phyloP scores from a whole-genome alignment of 23 tunicate genomes.

The Styela plicata region DNA sequence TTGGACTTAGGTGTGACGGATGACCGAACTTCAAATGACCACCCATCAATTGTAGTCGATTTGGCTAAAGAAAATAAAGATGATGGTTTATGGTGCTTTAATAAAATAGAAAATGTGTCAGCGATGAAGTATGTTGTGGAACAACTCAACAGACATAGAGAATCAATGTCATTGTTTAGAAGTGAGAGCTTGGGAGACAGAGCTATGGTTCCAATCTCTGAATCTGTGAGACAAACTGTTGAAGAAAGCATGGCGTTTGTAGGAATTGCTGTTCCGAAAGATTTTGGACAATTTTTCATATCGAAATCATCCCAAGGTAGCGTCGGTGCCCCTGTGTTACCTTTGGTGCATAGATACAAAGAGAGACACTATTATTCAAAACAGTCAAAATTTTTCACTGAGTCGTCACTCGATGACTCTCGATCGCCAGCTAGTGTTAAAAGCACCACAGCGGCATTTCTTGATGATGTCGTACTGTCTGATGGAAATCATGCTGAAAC shows the following conservation, averaged over 20 bases:
- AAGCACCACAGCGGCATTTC: slow-evolving; percentile 9
- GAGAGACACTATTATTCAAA: slow-evolving; percentile 7
- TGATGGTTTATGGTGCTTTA: slow-evolving; percentile 7
- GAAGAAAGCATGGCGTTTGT: slow-evolving; percentile 16
- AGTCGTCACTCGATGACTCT: slow-evolving; percentile 6
- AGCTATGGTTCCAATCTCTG: not conserved
- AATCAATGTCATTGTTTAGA: not conserved
- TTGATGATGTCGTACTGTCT: not conserved
- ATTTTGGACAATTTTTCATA: not conserved
- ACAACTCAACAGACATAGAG: not conserved
- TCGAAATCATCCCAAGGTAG: not conserved
- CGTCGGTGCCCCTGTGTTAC: not conserved
- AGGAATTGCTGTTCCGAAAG: slow-evolving; percentile 15
- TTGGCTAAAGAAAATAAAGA: not conserved
- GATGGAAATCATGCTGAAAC: slow-evolving; percentile 39
- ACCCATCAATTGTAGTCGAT: not conserved
- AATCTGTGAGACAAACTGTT: slow-evolving; percentile 2
- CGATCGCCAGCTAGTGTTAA: not conserved
- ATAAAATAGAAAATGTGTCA: not conserved
- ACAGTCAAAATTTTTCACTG: not conserved
- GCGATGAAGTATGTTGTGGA: slow-evolving; percentile 4
- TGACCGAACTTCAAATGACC: not conserved
- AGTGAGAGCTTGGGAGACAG: not conserved
- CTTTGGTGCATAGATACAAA: not conserved
- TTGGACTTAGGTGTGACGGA: not conserved